Evolutionary conservation across 2,888 invertebrate genomes (phyloP), one percentile per base, ranked within the genome.

Genomic region (Linyphia triangularis): DNA sequence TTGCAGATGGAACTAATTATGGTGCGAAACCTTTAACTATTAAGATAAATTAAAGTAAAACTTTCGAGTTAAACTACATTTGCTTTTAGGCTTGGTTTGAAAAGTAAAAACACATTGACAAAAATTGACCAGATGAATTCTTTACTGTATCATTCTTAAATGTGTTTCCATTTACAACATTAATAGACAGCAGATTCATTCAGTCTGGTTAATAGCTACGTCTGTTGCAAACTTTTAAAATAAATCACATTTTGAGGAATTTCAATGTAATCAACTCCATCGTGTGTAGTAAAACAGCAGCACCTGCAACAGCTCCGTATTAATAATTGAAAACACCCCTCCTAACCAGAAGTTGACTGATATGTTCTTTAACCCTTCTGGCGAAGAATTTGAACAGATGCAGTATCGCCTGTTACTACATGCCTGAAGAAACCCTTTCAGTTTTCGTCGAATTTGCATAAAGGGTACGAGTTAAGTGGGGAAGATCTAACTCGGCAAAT

Each of bases 361-460:
- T 67, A 33, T 19, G 19, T 24, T 13, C 63, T 28, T 63, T 63
- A 63, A 24, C 67, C 67, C 67, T 67, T 28, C 67, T 51, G 67
- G 67, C 67, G 33, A 30, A 67, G 33, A 67, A 33, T 33, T n/a
- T 30, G 51, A 51, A 51, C 51, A 51, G 51, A 51, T 51, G 51
- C 51, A 51, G n/a, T 51, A 51, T 51, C 57, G 30, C 59, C 19
- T 22, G 19, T 51, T 28, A 28, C 51, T 51, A 30, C 73, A 57
- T 77, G 78, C 78, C 24, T 28, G 65, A 79, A 79, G 78, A 79
- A 79, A 65, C 78, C 40, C 78, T 67, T 79, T 79, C 78, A 67
- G 67, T 59, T 70, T 70, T 70, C 57, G 24, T 69, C 69, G n/a
- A 37, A 70, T 81, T 70, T 61, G 81, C 81, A 81, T 70, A 81